Evolutionary conservation across 2,113 vertebrate genomes (phyloP).

Genomic region (Austrofundulus limnaeus): DNA sequence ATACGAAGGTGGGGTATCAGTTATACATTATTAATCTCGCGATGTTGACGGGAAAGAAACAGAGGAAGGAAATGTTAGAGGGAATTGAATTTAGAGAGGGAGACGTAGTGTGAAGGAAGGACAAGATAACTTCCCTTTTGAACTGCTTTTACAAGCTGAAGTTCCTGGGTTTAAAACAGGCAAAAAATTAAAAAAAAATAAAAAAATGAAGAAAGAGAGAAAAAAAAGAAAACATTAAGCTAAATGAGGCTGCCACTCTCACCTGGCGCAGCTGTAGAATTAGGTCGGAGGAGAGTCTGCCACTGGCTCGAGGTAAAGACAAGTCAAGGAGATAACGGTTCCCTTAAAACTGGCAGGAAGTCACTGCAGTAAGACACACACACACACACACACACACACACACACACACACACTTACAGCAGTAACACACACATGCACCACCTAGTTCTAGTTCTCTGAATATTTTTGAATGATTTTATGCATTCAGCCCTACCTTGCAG

Average conservation of each 20-base stretch:
- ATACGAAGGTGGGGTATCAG: constrained; percentile 51
- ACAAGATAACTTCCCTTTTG: constrained; percentile 52
- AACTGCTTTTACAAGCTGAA: constrained; percentile 46
- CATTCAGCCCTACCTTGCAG: constrained; percentile 20
- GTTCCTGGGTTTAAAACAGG: neutral
- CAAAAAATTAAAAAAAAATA: too few relatives aligned
- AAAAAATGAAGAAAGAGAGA: too few relatives aligned
- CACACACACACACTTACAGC: constrained; percentile 1
- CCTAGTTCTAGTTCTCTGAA: neutral
- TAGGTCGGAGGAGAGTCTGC: constrained; percentile 31
- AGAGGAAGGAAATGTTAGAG: constrained; percentile 5
- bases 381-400: neutral
- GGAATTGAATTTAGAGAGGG: constrained; percentile 23
- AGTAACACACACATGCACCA: constrained; percentile 3
- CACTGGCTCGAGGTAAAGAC: constrained; percentile 39
- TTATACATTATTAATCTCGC: constrained; percentile 72
- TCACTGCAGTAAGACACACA: constrained; percentile 31
- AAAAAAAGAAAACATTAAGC: constrained; percentile 36
- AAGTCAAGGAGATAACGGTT: constrained; percentile 49
- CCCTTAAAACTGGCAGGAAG: constrained; percentile 40
- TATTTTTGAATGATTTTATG: constrained; percentile 36
- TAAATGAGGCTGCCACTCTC: constrained; percentile 58
- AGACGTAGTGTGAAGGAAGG: constrained; percentile 23
- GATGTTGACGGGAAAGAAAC: constrained; percentile 41
- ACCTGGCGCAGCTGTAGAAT: constrained; percentile 52